These are phyloP conservation scores for Apomyelois bistriatella DNA, from an alignment of 2,888 invertebrate species.

Conservation along the genomic window DNA sequence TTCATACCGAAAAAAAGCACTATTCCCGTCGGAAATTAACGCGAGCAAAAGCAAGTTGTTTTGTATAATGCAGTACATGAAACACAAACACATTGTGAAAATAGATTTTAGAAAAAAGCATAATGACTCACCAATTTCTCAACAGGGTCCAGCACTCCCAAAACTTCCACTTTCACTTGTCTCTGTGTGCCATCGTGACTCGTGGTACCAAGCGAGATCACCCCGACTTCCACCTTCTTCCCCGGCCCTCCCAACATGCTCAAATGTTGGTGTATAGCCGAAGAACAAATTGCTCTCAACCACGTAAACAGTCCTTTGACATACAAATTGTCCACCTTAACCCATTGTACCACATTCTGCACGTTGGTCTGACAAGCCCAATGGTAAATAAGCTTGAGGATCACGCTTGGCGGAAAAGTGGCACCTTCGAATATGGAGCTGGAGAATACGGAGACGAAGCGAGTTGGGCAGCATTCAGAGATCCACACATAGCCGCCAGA, in stretches of 20 bases:
- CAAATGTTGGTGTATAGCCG: constrained; percentile 89
- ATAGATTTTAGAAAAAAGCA: too few species aligned
- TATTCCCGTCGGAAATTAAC: too few species aligned
- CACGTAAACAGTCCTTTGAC: constrained; percentile 82
- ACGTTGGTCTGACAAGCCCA: constrained; percentile 96
- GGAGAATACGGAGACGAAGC: constrained; percentile 92
- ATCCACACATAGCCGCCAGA: constrained; percentile 96
- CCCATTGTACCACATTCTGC: constrained; percentile 94
- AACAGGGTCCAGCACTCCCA: constrained; percentile 88
- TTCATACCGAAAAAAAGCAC: too few species aligned
- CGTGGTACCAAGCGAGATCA: constrained; percentile 92
- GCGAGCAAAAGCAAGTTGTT: too few species aligned
- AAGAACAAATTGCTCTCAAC: constrained; percentile 87
- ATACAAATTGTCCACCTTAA: constrained; percentile 81
- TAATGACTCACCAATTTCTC: constrained; percentile 79
- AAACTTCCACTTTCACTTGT: constrained; percentile 93
- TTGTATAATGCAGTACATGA: too few species aligned
- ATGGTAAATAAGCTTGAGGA: constrained; percentile 92
- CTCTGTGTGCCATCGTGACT: constrained; percentile 87
- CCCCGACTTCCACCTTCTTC: constrained; percentile 88
- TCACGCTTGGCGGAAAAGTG: constrained; percentile 89
- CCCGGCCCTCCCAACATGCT: constrained; percentile 86
- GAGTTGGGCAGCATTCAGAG: constrained; percentile 90
- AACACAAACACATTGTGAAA: too few species aligned
- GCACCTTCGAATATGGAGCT: constrained; percentile 93